Conservation (phyloP, 2,888 invertebrate species). For the Trachelus iudaicus region DNA sequence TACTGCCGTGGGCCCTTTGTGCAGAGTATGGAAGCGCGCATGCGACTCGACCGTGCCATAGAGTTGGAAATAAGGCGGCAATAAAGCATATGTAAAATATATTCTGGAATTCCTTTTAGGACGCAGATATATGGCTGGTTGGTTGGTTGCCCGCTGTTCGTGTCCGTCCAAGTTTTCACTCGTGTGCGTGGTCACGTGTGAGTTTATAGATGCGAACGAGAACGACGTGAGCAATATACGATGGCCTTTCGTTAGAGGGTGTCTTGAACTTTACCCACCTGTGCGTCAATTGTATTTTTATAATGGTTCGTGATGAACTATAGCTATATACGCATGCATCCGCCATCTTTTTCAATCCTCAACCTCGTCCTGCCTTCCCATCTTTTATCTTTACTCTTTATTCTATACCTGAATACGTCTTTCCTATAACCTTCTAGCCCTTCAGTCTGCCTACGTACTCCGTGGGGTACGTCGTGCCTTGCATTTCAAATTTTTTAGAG, state of each 20-base stretch:
- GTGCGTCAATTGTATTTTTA: constrained; percentile 25
- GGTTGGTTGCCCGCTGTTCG: constrained; percentile 50
- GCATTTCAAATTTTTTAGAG: constrained; percentile 39
- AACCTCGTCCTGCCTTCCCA: constrained; percentile 30
- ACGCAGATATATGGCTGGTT: constrained; percentile 62
- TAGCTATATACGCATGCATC: constrained; percentile 16
- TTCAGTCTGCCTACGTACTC: constrained; percentile 10
- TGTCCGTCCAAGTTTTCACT: constrained; percentile 29
- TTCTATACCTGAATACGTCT: neutral
- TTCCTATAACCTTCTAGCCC: constrained; percentile 24
- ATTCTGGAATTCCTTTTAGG: constrained; percentile 66
- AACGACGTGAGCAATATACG: constrained; percentile 52
- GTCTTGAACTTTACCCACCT: constrained; percentile 50
- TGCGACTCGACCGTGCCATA: constrained; percentile 30
- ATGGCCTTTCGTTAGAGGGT: constrained; percentile 54
- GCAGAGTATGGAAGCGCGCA: constrained; percentile 1
- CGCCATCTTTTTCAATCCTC: constrained; percentile 21
- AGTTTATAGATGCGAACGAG: constrained; percentile 37
- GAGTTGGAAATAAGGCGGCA: constrained; percentile 64
- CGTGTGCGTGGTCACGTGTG: constrained; percentile 27
- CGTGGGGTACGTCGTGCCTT: constrained; percentile 34
- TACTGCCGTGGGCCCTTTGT: neutral
- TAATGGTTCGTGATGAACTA: neutral
- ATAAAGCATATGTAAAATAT: constrained; percentile 67
- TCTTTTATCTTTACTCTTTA: constrained; percentile 13